These are phyloP conservation scores for Poeciliopsis turneri DNA, from an alignment of 2,797 vertebrate species.

Conservation along the genomic window DNA sequence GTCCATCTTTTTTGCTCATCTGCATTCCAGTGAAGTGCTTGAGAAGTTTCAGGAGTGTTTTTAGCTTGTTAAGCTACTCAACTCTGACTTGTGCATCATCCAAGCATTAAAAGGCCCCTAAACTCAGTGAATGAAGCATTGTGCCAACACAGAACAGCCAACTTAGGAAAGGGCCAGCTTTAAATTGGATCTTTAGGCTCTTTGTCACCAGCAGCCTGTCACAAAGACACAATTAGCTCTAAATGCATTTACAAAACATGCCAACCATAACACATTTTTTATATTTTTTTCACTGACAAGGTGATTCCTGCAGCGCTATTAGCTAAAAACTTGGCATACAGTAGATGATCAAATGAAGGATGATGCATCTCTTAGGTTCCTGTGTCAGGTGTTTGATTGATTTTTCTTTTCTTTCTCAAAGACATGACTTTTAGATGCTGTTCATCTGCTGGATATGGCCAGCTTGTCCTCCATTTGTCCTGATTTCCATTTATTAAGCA, in stretches of 20 bases:
- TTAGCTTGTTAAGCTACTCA: not conserved
- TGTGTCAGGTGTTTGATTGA: slow-evolving; percentile 1
- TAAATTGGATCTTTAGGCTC: not conserved
- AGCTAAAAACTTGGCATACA: not conserved
- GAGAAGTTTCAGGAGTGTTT: not conserved
- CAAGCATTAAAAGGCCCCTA: not conserved
- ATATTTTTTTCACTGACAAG: not conserved
- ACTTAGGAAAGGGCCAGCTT: not conserved
- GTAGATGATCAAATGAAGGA: not conserved
- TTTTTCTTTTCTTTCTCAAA: not conserved
- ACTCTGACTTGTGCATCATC: slow-evolving; percentile 1
- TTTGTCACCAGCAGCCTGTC: not conserved
- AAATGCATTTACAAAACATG: slow-evolving; percentile 2
- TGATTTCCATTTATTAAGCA: slow-evolving; percentile 3
- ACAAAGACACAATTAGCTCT: slow-evolving; percentile 1
- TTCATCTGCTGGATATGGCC: not conserved
- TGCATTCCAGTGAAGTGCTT: not conserved
- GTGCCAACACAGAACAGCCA: not conserved
- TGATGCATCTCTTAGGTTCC: slow-evolving; percentile 2
- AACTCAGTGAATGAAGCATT: not conserved
- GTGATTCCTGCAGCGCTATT: not conserved
- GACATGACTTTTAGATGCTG: slow-evolving; percentile 4
- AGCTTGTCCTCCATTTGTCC: not conserved
- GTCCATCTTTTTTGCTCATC: not conserved
- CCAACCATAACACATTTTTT: not conserved